phyloP scores from a whole-genome alignment of 2,113 vertebrate species.

The Tretioscincus oriximinensis region DNA sequence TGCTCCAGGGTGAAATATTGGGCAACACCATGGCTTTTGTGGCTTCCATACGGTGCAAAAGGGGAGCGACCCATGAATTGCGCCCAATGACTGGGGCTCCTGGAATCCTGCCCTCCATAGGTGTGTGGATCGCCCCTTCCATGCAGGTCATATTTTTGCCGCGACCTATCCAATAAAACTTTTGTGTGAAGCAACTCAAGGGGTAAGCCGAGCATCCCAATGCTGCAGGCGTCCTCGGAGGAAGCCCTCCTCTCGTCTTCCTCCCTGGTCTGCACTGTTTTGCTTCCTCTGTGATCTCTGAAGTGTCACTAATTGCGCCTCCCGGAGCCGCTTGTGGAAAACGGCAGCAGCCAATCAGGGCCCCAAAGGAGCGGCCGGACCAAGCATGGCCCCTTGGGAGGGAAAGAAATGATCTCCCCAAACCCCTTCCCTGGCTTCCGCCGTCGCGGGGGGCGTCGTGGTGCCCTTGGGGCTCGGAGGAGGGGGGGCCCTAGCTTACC shows the following conservation, averaged over 20 bases:
- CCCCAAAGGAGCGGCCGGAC: slow-evolving; percentile 46
- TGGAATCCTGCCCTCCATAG: no score
- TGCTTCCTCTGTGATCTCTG: not conserved
- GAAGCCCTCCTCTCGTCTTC: not conserved
- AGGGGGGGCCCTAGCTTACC: slow-evolving; percentile 72
- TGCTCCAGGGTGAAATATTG: no score
- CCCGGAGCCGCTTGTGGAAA: not conserved
- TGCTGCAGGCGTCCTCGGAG: not conserved
- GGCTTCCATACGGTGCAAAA: no score
- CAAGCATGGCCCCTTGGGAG: slow-evolving; percentile 58
- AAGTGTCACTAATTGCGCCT: slow-evolving; percentile 7
- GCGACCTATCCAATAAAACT: no score
- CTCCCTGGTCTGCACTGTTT: not conserved
- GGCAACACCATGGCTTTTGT: no score
- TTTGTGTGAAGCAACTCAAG: no score
- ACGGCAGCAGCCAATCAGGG: slow-evolving; percentile 34
- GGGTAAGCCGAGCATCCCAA: no score
- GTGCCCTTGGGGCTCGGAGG: slow-evolving; percentile 80
- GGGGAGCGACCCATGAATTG: no score
- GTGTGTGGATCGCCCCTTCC: no score
- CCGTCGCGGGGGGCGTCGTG: slow-evolving; percentile 67
- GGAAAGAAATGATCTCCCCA: slow-evolving; percentile 48
- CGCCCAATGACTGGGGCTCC: no score
- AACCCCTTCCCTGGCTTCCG: slow-evolving; percentile 15
- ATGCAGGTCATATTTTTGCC: no score